Evolutionary conservation across 2,888 invertebrate genomes (phyloP), one percentile per base, ranked within the genome.

Genomic region (Hirtodrosophila cameraria): DNA sequence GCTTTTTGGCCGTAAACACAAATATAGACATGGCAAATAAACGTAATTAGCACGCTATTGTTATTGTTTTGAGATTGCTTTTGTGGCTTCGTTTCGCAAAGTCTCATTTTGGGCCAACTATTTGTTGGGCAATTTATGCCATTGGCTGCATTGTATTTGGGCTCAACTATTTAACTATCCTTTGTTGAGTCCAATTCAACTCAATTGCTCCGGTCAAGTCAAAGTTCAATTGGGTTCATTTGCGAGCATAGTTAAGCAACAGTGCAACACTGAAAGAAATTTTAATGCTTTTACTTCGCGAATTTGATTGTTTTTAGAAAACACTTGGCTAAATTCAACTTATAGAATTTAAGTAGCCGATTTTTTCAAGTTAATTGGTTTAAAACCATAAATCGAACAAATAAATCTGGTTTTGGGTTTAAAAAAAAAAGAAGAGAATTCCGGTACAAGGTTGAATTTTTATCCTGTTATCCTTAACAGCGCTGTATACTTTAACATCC

Each of bases 61-160:
- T 38, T 23, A 49, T 70, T 74, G 46, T 61, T 69, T 69, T 7
- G 65, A 41, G 55, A 59, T 67, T 63, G 61, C 49, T 57, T 59
- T 52, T 52, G 68, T 48, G 66, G 23, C 33, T 46, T 45, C 50
- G 23, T 27, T n/a, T 35, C 41, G 13, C 31, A 15, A 35, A 4
- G 33, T 49, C 71, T 36, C 43, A 63, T 48, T 69, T 39, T 54
- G 46, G 46, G 1, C 18, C 18, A 18, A 30, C 53, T 42, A 46
- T 72, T 72, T 68, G 65, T 45, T 59, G 45, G 45, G 63, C 63
- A 64, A 68, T 68, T 71, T 71, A 71, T 68, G 73, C 41, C 52
- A 60, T 42, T 39, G 30, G 12, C 13, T 13, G 38, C 46, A 54
- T 35, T 41, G 49, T 41, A 25, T 53, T 53, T 57, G 20, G 4